Base-by-base conservation (phyloP, 2,888 invertebrate species). In the Sminthurinus aureus region DNA sequence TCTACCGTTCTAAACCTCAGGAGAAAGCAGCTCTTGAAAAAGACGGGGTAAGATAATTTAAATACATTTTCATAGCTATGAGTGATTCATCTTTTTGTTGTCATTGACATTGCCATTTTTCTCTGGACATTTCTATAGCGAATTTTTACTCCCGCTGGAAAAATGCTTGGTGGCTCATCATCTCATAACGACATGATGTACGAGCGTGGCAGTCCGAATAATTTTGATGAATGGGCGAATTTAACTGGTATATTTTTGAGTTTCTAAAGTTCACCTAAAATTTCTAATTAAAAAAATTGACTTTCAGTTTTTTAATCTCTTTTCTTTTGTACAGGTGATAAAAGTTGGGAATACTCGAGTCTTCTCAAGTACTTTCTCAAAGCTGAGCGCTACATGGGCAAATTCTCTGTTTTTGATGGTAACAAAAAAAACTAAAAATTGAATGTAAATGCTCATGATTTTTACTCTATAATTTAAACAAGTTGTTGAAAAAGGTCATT, bases 101-200 rank as follows among this genome's bases (percentile, higher is more conserved):
- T n/a, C n/a, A n/a, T n/a, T n/a, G n/a, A n/a, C n/a, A n/a, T n/a
- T n/a, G n/a, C n/a, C n/a, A n/a, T n/a, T n/a, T n/a, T n/a, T n/a
- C n/a, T n/a, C n/a, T n/a, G n/a, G n/a, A n/a, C n/a, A 66, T 66
- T 66, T 26, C 8, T 71, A 24, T 13, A 79, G 79, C 66, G 26
- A 9, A 3, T 79, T 38, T 0, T 4, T 1, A n/a, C n/a, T 22
- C 15, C 79, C 0, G 79, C 79, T 26, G 75, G 75, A 3, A 75
- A 75, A 51, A 75, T 75, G 75, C 51, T 75, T 0, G 75, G 75
- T 4, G 75, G 75, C n/a, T 75, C 75, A 20, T 52, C 51, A 9
- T 50, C 75, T 9, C 75, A 75, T n/a, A 75, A 75, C 22, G 75
- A 75, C n/a, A 71, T 71, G 71, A 24, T 69, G 11, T 20, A 69